phyloP scores from a whole-genome alignment of 2,797 vertebrate species.

The Nasua narica region DNA sequence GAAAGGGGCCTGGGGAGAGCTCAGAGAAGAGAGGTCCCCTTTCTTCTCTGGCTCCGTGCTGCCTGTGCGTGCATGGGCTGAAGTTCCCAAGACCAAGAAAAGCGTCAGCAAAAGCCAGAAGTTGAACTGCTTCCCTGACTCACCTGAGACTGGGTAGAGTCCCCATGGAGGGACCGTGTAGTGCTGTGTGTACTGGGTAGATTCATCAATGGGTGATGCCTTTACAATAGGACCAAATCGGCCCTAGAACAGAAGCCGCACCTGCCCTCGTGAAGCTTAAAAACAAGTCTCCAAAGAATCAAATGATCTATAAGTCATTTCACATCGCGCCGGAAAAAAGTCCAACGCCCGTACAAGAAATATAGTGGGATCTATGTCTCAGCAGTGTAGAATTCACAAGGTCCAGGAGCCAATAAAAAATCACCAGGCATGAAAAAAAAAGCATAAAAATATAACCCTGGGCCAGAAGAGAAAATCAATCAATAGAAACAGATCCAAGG shows the following conservation, averaged over 20 bases:
- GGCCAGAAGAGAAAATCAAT: background rate
- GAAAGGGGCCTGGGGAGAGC: background rate
- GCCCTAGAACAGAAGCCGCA: background rate
- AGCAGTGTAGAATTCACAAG: background rate
- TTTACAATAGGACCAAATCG: background rate
- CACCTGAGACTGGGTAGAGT: background rate
- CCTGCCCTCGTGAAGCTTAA: background rate
- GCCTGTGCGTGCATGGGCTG: background rate
- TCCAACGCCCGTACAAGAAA: background rate
- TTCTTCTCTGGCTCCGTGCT: background rate
- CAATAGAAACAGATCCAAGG: background rate
- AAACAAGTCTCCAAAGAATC: background rate
- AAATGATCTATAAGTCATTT: background rate
- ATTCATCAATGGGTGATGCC: background rate
- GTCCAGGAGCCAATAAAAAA: background rate
- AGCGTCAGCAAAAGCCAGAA: background rate
- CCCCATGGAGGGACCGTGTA: background rate
- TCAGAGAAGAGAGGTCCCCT: background rate
- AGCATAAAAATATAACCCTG: background rate
- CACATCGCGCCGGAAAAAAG: too few species aligned
- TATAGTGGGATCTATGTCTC: background rate
- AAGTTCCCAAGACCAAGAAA: background rate
- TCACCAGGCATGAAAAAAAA: background rate
- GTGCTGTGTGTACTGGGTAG: background rate
- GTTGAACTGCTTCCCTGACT: background rate